These are phyloP conservation scores for Eupithecia exiguata DNA, from an alignment of 2,888 invertebrate species.

Conservation along the genomic window DNA sequence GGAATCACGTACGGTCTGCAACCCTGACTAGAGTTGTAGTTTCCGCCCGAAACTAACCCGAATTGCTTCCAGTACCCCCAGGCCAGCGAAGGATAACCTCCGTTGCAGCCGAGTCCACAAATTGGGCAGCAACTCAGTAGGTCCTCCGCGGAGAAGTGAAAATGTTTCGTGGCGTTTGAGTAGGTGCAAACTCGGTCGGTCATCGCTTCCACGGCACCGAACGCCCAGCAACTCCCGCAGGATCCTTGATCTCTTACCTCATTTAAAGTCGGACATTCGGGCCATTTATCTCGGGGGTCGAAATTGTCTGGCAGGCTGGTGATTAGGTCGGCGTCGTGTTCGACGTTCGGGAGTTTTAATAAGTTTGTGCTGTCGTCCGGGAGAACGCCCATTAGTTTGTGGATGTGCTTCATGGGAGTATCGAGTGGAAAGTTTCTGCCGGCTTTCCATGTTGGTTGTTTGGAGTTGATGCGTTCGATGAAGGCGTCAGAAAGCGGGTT, in stretches of 20 bases:
- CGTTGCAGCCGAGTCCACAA: slow-evolving; percentile 93
- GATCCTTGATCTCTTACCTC: slow-evolving; percentile 94
- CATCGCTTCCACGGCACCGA: slow-evolving; percentile 96
- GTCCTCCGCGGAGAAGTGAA: slow-evolving; percentile 93
- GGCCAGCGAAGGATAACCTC: slow-evolving; percentile 90
- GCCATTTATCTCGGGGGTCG: slow-evolving; percentile 92
- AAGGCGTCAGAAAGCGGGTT: slow-evolving; percentile 88
- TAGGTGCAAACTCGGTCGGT: slow-evolving; percentile 94
- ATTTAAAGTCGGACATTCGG: slow-evolving; percentile 92
- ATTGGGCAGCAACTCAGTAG: slow-evolving; percentile 90
- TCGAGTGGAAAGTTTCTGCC: slow-evolving; percentile 88
- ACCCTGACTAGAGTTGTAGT: slow-evolving; percentile 90
- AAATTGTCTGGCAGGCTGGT: slow-evolving; percentile 88
- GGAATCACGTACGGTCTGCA: slow-evolving; percentile 94
- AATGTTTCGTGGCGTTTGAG: slow-evolving; percentile 87
- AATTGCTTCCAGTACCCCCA: slow-evolving; percentile 94
- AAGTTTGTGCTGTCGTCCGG: slow-evolving; percentile 77
- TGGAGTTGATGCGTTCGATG: slow-evolving; percentile 87
- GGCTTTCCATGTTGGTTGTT: slow-evolving; percentile 89
- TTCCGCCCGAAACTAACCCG: slow-evolving; percentile 95
- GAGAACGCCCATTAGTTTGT: slow-evolving; percentile 88
- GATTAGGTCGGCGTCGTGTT: slow-evolving; percentile 65
- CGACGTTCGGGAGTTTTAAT: slow-evolving; percentile 71
- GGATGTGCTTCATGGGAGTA: slow-evolving; percentile 85
- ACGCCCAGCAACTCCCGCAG: slow-evolving; percentile 98